These are phyloP conservation scores for Hylomyscus alleni DNA, from an alignment of 2,797 vertebrate genomes.

Conservation along the genomic window DNA sequence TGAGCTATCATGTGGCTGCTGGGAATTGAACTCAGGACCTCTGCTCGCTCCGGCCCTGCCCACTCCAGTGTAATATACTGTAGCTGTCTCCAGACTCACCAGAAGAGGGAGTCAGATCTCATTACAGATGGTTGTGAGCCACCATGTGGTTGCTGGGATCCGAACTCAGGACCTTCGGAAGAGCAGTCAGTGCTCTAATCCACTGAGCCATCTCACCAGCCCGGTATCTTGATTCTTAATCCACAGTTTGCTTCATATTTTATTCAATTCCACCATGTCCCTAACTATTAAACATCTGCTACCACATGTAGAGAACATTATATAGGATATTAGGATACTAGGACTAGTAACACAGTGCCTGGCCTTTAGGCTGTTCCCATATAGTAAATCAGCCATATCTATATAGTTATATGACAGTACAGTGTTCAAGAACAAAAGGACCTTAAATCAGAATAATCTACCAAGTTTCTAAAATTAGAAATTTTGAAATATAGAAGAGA, in stretches of 20 bases:
- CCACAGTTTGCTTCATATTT: background rate
- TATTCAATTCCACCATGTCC: background rate
- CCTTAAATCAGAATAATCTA: constrained; percentile 14
- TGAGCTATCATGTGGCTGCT: too few species aligned
- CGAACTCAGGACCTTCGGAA: too few species aligned
- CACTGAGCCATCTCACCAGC: too few species aligned
- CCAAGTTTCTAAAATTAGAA: constrained; percentile 46
- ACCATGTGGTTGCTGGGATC: too few species aligned
- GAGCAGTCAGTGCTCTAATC: too few species aligned
- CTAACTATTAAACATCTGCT: background rate
- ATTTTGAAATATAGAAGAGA: constrained; percentile 29
- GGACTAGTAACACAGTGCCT: background rate
- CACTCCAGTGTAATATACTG: too few species aligned
- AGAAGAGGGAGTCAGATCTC: too few species aligned
- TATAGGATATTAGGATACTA: background rate
- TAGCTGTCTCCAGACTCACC: too few species aligned
- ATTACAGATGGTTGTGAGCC: too few species aligned
- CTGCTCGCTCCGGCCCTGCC: too few species aligned
- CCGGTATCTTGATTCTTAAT: background rate
- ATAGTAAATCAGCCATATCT: background rate
- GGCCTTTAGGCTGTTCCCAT: background rate
- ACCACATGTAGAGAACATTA: background rate
- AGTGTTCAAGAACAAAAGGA: constrained; percentile 32
- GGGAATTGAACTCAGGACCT: too few species aligned
- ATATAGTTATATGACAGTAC: background rate